A percentile compares a stretch with the other conserved stretches of the same genome.
These are phyloP conservation scores for Cydia amplana DNA, from an alignment of 1,140 invertebrate genomes.

Conservation along the genomic window DNA sequence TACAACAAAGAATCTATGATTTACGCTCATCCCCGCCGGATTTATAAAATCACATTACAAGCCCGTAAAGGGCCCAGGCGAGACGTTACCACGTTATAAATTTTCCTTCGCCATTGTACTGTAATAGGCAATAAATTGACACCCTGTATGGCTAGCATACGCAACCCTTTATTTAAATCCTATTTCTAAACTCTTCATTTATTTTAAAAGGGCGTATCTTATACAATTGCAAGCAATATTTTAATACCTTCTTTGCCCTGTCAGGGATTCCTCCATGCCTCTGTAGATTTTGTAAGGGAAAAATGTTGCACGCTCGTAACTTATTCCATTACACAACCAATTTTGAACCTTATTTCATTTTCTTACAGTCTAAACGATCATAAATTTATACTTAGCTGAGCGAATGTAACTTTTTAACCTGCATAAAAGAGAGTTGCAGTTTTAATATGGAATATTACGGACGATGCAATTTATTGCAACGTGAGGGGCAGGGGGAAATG, in stretches of 20 bases:
- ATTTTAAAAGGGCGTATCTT: background rate
- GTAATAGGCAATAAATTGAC: slow-evolving; percentile 72
- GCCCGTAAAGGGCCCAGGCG: slow-evolving; percentile 53
- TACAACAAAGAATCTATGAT: slow-evolving; percentile 34
- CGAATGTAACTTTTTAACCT: slow-evolving; percentile 8
- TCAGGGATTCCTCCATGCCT: background rate
- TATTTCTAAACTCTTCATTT: background rate
- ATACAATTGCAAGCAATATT: background rate
- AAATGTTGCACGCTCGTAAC: slow-evolving; percentile 2
- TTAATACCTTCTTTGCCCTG: background rate
- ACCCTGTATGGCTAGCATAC: slow-evolving; percentile 44
- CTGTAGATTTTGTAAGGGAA: background rate
- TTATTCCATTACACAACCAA: background rate
- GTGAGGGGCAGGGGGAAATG: background rate
- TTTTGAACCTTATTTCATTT: background rate
- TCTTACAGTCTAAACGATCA: background rate
- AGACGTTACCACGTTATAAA: slow-evolving; percentile 74
- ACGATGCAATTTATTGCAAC: slow-evolving; percentile 20
- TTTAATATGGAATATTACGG: slow-evolving; percentile 15
- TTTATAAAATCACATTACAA: slow-evolving; percentile 40
- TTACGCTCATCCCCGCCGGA: slow-evolving; percentile 37
- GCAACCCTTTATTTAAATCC: slow-evolving; percentile 50
- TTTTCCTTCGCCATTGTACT: slow-evolving; percentile 63
- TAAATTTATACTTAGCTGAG: background rate
- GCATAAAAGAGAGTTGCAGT: slow-evolving; percentile 11